Base-by-base conservation (phyloP, 2,113 vertebrate species). In the Ameiurus melas region DNA sequence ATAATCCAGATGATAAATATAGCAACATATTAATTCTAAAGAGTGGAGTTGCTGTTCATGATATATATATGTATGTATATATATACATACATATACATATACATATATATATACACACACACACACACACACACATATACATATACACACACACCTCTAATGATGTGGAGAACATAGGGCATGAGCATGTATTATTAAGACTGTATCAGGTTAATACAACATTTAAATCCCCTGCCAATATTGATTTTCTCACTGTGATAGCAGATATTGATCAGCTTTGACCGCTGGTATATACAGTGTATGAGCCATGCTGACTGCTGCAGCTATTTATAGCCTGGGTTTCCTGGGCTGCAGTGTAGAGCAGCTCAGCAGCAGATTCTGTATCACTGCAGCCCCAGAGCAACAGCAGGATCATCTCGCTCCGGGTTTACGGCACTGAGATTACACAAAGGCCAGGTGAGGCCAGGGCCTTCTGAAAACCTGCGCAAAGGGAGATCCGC, bases 321-420 rank as follows among this genome's bases (percentile, higher is more conserved):
- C 75, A 68, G 88, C 88, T 89, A 90, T 87, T 85, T 83, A 85
- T 89, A 91, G 86, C 17, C 43, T 22, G 70, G 81, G 88, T 47
- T 85, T 85, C 58, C 83, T 83, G 73, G 39, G 71, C 87, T 55
- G 87, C 70, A 77, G 81, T 47, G 87, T 51, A 33, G 39, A 64
- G 82, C 13, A 14, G 62, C 86, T 82, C 78, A 82, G 78, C 70
- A 22, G 81, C 73, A 68, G 73, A 88, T 88, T 68, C 82, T 43
- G 87, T 88, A 88, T 85, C 75, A 80, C 80, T 80, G 73, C 83
- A 70, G 87, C 73, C 43, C 80, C 75, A 47, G 71, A 84, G 82
- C 82, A 68, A 75, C 43, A 87, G 85, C 60, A 62, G 70, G 85
- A 89, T 85, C 84, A 83, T 51, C 70, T 80, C 39, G 30, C 87